Conservation (phyloP, 2,888 invertebrate species). For the Nymphalis polychloros region DNA sequence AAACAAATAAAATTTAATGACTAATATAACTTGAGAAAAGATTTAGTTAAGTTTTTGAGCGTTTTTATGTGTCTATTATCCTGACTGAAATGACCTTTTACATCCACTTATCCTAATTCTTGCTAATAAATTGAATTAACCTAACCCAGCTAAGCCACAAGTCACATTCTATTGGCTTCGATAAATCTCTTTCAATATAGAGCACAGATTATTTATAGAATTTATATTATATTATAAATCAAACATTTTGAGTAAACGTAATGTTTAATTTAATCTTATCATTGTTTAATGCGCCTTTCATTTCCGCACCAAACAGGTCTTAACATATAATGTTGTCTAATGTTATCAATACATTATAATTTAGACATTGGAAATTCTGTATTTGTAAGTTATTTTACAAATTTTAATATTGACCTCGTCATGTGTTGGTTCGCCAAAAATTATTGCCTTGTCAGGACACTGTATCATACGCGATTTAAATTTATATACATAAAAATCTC, state of each 20-base stretch:
- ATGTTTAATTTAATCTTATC: slow-evolving; percentile 15
- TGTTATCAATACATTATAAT: background rate
- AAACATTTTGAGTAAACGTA: slow-evolving; percentile 1
- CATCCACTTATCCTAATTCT: background rate
- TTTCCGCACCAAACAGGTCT: slow-evolving; percentile 5
- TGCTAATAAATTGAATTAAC: slow-evolving; percentile 2
- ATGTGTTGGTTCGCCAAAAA: background rate
- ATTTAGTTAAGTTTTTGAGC: background rate
- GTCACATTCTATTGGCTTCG: background rate
- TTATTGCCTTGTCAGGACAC: background rate
- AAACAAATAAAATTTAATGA: no score
- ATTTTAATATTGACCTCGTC: no score
- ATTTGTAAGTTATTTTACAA: no score
- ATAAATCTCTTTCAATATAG: slow-evolving; percentile 7
- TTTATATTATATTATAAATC: background rate
- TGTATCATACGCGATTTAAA: no score
- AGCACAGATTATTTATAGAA: background rate
- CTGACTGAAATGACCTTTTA: background rate
- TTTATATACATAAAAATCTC: no score
- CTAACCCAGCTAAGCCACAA: background rate
- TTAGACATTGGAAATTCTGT: background rate
- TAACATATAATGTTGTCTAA: slow-evolving; percentile 1
- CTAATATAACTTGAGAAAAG: no score
- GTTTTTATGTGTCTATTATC: background rate
- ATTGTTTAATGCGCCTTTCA: slow-evolving; percentile 13